Evolutionary conservation across 2,113 vertebrate genomes (phyloP).

Genomic region (Connochaetes taurinus): DNA sequence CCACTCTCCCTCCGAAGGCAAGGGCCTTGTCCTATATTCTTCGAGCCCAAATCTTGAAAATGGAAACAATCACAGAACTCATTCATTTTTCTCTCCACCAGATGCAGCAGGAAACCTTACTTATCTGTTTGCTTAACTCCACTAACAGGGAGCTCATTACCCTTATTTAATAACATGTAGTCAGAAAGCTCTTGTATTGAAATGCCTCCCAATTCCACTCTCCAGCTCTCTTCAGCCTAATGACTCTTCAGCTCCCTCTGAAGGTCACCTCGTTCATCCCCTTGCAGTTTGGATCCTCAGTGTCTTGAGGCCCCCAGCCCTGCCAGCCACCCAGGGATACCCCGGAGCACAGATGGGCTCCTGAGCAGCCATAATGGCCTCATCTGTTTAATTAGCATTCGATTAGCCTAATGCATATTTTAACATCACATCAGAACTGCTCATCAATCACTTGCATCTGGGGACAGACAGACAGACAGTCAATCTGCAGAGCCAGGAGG

Average conservation of each 20-base stretch:
- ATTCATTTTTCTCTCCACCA: background rate
- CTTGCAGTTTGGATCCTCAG: slow-evolving; percentile 43
- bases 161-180: background rate
- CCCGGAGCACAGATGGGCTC: slow-evolving; percentile 74
- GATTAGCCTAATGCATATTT: slow-evolving; percentile 84
- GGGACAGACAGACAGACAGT: slow-evolving; percentile 37
- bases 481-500: background rate
- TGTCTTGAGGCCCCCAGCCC: slow-evolving; percentile 33
- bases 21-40: background rate
- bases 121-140: slow-evolving; percentile 9
- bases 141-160: background rate
- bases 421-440: slow-evolving; percentile 75
- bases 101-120: background rate
- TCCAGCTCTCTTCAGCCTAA: background rate
- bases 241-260: background rate
- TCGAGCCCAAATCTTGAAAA: background rate
- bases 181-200: background rate
- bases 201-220: background rate
- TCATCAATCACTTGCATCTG: slow-evolving; percentile 73
- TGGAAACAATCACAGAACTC: background rate
- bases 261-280: slow-evolving; percentile 7
- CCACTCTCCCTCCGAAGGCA: background rate
- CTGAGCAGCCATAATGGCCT: slow-evolving; percentile 73
- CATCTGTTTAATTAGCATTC: slow-evolving; percentile 81
- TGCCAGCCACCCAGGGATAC: background rate